Evolutionary conservation across 1,140 invertebrate species (phyloP), one percentile per base, ranked within the genome.

Genomic region (Diprion similis): DNA sequence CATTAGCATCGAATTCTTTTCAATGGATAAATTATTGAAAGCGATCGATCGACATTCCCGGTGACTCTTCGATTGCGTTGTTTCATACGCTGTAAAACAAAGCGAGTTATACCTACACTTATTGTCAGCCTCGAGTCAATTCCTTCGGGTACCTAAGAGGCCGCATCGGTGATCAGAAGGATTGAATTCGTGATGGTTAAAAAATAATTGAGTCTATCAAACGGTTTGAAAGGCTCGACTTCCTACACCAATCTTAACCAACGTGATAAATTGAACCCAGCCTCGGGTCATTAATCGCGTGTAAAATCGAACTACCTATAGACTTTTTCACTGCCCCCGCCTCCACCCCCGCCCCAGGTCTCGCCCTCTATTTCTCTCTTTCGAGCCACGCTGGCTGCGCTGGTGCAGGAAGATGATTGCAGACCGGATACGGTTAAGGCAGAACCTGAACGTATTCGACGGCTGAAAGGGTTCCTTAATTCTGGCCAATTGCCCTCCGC

Each of bases 381-480:
- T 37, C 1, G 24, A 37, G 6, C 24, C 24, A 37, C 24, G 24
- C 24, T 6, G 24, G 24, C 24, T 37, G 24, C 24, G 24, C 24
- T 37, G 24, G 24, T 37, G 24, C 24, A 37, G 11, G 51, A 13
- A 59, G 51, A 59, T 59, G 51, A 59, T 59, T 59, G 51, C 51
- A 59, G 51, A 59, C 51, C 51, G 3, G 51, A 59, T 59, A 59
- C n/a, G 51, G n/a, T 11, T 11, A 59, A 59, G 51, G n/a, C 51
- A 59, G n/a, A 17, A 9, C 24, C 24, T 37, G 51, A 59, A 59
- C 9, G 51, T 59, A 59, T 59, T 59, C n/a, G 51, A 17, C 51
- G 51, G 51, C 11, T 59, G 51, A 59, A 59, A 59, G 51, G 51
- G 51, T 59, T 59, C 51, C 51, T 59, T 59, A 59, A 59, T 59